Evolutionary conservation across 2,797 vertebrate species (phyloP).

Genomic region (Ceryle rudis): DNA sequence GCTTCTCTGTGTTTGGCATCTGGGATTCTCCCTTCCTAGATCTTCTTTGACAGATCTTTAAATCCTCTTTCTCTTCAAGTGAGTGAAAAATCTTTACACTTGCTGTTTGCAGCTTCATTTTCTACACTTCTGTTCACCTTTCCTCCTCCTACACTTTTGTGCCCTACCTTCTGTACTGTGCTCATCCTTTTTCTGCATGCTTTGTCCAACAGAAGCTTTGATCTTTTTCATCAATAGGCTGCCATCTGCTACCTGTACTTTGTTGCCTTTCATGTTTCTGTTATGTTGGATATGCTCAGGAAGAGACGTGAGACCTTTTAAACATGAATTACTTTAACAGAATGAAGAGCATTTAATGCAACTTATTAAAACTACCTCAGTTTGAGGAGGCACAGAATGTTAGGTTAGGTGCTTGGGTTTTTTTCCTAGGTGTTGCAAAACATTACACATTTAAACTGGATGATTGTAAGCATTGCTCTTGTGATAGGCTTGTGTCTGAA

Average conservation of each 20-base stretch:
- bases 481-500: neutral
- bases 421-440: neutral
- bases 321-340: neutral
- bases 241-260: neutral
- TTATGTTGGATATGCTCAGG: neutral
- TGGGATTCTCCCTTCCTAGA: constrained; percentile 18
- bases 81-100: constrained; percentile 39
- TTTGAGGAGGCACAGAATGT: neutral
- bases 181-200: neutral
- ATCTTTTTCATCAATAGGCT: constrained; percentile 10
- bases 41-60: constrained; percentile 44
- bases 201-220: constrained; percentile 20
- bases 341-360: neutral
- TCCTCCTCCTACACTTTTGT: neutral
- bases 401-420: neutral
- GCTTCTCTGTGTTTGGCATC: neutral
- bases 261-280: neutral
- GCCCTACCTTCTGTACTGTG: neutral
- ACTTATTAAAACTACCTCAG: neutral
- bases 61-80: constrained; percentile 51
- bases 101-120: constrained; percentile 12
- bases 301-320: constrained; percentile 3
- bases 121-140: neutral
- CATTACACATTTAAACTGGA: neutral
- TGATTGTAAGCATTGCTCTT: neutral